Evolutionary conservation across 2,888 invertebrate genomes (phyloP), one percentile per base, ranked within the genome.

Genomic region (Helleia helle): DNA sequence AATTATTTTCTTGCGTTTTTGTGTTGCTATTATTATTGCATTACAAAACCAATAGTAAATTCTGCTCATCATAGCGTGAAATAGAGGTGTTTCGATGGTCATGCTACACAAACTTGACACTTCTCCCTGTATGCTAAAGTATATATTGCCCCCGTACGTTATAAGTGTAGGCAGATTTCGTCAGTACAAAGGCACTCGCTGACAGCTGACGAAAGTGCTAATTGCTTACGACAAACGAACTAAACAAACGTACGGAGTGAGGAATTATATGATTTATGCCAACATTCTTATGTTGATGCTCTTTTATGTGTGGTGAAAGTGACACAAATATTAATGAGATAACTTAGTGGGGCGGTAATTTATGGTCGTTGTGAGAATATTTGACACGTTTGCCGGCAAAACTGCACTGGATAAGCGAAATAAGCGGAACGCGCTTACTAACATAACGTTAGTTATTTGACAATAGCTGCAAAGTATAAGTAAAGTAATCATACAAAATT

Each of bases 181-280:
- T 50, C 50, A 51, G 47, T 24, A 40, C 41, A 42, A 40, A 30
- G 34, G 47, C 39, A 40, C 44, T 45, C 54, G 75, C 61, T 76
- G 79, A 79, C 79, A 79, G 70, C 59, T 49, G 62, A 49, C 58
- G 58, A 64, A 73, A 64, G 76, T 73, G 79, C 71, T 79, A 79
- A 79, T 79, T 76, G 65, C 66, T 47, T 46, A 49, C 51, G 59
- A 65, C 63, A 65, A 58, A 50, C 52, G 53, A 59, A 51, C 62
- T 50, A 60, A 61, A 61, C 49, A 58, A 55, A 48, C 15, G 15
- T 30, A 22, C 22, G 18, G 17, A 47, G 50, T 48, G 62, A 58
- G 65, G 48, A 40, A 51, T 42, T 46, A 36, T 49, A 44, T 43
- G 36, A 43, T 43, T 40, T 42, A 40, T 38, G 36, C 25, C 29